Conservation (phyloP, 2,888 invertebrate genomes). For the Nomada flava region DNA sequence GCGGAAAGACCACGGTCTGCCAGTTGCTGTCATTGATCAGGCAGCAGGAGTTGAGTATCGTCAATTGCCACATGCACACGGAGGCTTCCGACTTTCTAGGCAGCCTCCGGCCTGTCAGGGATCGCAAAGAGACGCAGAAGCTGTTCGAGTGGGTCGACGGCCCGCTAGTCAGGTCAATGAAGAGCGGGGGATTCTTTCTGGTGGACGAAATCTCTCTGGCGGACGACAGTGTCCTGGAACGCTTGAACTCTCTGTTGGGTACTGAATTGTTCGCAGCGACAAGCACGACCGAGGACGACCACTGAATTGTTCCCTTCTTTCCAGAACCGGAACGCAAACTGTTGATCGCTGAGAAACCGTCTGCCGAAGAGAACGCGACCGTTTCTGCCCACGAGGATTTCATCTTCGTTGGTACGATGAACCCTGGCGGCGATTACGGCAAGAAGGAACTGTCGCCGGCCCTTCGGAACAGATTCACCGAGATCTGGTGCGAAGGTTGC, state of each 20-base stretch:
- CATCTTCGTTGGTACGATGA: constrained; percentile 98
- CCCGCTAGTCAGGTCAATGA: constrained; percentile 96
- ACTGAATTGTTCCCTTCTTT: constrained; percentile 39
- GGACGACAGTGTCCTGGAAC: constrained; percentile 98
- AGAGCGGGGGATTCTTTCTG: constrained; percentile 93
- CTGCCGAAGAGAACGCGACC: constrained; percentile 20
- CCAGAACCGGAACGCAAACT: constrained; percentile 95
- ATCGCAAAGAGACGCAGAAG: constrained; percentile 85
- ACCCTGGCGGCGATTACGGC: constrained; percentile 99
- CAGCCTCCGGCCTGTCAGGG: constrained; percentile 94
- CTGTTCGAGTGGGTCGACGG: constrained; percentile 99
- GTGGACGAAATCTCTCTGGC: constrained; percentile 99
- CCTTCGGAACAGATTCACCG: constrained; percentile 98
- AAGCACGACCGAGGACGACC: neutral
- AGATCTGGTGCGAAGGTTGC: constrained; percentile 97
- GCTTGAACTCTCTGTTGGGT: constrained; percentile 96
- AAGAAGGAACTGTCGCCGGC: constrained; percentile 99
- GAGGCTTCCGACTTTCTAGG: constrained; percentile 99
- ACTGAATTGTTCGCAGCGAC: constrained; percentile 31
- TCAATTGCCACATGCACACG: constrained; percentile 99
- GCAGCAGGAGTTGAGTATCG: constrained; percentile 88
- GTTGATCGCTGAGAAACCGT: constrained; percentile 93
- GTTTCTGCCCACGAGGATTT: constrained; percentile 91
- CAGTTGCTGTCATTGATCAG: constrained; percentile 92
- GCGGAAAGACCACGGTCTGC: constrained; percentile 98